Conservation (phyloP, 2,797 vertebrate genomes). For the Falco peregrinus region DNA sequence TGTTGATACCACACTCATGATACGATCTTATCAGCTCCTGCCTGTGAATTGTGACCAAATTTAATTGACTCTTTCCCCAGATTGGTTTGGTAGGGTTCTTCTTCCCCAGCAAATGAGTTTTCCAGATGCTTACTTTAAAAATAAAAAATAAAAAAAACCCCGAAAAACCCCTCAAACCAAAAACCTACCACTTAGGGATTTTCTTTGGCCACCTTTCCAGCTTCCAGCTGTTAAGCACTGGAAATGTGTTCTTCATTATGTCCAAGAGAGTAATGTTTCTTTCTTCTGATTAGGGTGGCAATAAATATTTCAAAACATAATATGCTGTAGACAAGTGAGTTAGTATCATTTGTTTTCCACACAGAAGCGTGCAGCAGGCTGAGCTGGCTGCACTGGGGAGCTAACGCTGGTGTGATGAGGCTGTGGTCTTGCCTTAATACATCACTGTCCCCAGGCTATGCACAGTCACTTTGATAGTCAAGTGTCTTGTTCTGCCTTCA, state of each 20-base stretch:
- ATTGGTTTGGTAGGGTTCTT: neutral
- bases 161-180: neutral
- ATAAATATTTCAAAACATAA: constrained; percentile 48
- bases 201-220: constrained; percentile 63
- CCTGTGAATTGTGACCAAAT: neutral
- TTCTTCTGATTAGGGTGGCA: constrained; percentile 37
- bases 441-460: neutral
- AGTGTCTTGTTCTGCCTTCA: neutral
- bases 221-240: constrained; percentile 56
- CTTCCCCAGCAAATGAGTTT: neutral
- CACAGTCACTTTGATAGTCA: neutral
- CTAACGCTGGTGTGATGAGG: accelerated
- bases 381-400: neutral
- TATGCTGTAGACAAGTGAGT: constrained; percentile 37
- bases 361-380: neutral
- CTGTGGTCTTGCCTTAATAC: neutral
- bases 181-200: neutral
- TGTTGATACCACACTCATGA: neutral
- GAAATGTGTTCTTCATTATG: constrained; percentile 64
- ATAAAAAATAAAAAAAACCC: too few relatives aligned
- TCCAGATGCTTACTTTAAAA: constrained; percentile 54
- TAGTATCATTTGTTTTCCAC: neutral
- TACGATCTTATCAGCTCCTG: neutral
- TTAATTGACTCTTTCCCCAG: neutral
- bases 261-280: constrained; percentile 50